Evolutionary conservation across 2,113 vertebrate genomes (phyloP).

Genomic region (Symphodus melops): DNA sequence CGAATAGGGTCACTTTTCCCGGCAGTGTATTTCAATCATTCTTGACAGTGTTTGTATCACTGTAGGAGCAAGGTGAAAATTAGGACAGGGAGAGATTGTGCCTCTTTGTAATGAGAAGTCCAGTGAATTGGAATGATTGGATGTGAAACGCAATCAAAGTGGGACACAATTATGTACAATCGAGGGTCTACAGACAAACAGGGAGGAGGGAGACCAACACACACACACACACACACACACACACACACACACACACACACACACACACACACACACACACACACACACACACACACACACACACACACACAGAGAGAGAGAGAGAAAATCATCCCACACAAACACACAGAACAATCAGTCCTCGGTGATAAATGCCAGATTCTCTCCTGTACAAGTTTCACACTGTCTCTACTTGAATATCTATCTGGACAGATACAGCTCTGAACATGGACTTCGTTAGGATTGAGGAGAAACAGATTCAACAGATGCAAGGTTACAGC

Average conservation of each 20-base stretch:
- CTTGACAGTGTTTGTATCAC: background rate
- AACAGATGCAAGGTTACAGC: constrained; percentile 10
- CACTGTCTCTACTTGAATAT: constrained; percentile 19
- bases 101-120: constrained; percentile 18
- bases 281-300: constrained; percentile 25
- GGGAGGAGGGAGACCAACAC: constrained; percentile 29
- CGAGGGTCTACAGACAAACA: constrained; percentile 24
- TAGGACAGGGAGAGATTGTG: background rate
- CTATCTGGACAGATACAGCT: background rate
- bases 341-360: constrained; percentile 62
- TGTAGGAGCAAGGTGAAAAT: background rate
- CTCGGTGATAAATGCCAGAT: constrained; percentile 51
- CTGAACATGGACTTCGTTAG: constrained; percentile 3
- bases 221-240: constrained; percentile 26
- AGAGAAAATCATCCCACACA: constrained; percentile 66
- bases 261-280: constrained; percentile 13
- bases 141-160: constrained; percentile 30
- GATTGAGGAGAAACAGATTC: background rate
- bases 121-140: constrained; percentile 37
- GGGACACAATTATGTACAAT: constrained; percentile 18
- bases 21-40: background rate
- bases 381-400: constrained; percentile 35
- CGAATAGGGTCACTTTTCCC: background rate
- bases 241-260: constrained; percentile 53
- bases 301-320: background rate